Evolutionary conservation across 2,888 invertebrate genomes (phyloP).

Genomic region (Drosophila nr. perissopoda): DNA sequence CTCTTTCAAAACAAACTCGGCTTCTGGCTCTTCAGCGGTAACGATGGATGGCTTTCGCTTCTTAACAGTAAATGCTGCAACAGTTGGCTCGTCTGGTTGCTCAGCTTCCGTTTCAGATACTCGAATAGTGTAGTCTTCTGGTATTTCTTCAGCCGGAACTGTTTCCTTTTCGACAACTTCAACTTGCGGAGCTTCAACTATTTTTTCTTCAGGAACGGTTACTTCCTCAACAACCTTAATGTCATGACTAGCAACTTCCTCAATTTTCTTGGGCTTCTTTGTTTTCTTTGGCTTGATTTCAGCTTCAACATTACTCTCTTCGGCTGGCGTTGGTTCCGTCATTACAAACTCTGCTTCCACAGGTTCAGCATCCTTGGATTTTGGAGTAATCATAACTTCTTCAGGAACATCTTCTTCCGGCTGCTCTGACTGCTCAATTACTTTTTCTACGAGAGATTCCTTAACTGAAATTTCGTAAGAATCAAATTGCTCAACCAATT

Average conservation of each 20-base stretch:
- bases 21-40: conserved; percentile 62
- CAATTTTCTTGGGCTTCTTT: conserved; percentile 73
- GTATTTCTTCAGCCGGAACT: conserved; percentile 44
- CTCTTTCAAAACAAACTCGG: conserved; percentile 66
- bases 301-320: conserved; percentile 71
- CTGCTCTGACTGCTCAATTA: conserved; percentile 50
- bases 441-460: conserved; percentile 66
- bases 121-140: conserved; percentile 50
- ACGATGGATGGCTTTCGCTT: conserved; percentile 57
- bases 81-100: conserved; percentile 62
- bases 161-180: conserved; percentile 41
- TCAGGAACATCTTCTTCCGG: conserved; percentile 56
- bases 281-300: conserved; percentile 74
- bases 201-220: conserved; percentile 43
- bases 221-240: conserved; percentile 74
- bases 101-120: conserved; percentile 52
- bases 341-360: conserved; percentile 75
- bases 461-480: conserved; percentile 75
- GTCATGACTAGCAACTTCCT: conserved; percentile 68
- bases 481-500: conserved; percentile 58
- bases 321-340: conserved; percentile 69
- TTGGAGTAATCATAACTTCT: conserved; percentile 39
- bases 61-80: conserved; percentile 67
- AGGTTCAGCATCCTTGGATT: conserved; percentile 68
- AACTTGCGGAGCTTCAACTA: conserved; percentile 46